A percentile compares a stretch with the other conserved stretches of the same genome.
Conservation (phyloP, 2,113 vertebrate species). For the Cnemophilus loriae region DNA sequence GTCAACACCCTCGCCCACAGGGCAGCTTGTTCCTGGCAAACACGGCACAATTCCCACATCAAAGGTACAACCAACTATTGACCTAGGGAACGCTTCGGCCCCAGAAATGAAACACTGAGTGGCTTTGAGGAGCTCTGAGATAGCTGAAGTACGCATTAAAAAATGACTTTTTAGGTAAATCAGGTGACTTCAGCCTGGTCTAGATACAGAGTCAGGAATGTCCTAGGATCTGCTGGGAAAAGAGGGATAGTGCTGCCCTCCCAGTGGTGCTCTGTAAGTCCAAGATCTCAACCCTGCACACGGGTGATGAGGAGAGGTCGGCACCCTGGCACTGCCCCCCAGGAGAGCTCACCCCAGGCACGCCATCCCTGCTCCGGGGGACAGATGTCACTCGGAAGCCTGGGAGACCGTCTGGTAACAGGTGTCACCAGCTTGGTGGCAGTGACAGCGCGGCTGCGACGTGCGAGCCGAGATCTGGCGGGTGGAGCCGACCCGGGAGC, state of each 20-base stretch:
- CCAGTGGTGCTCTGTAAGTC: accelerated
- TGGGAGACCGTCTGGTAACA: not conserved
- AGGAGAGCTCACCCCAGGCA: not conserved
- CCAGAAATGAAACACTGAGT: not conserved
- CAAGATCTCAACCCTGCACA: not conserved
- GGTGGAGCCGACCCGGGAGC: not conserved
- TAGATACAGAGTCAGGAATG: not conserved
- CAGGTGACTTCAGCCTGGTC: not conserved
- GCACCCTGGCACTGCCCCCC: not conserved
- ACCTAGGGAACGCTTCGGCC: not conserved
- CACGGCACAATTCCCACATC: not conserved
- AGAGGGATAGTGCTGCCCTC: accelerated
- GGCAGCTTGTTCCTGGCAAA: conserved; percentile 15
- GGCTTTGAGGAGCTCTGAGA: not conserved
- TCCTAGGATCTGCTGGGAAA: not conserved
- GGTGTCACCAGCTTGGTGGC: not conserved
- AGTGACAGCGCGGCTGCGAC: not conserved
- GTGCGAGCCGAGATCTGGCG: not conserved
- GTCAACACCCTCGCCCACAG: not conserved
- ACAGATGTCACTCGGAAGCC: not conserved
- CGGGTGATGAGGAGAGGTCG: accelerated
- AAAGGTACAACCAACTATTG: not conserved
- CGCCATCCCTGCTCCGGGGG: not conserved
- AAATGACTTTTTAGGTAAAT: not conserved
- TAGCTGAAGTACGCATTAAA: not conserved